Percentiles rank a stretch among this genome's conserved stretches.
Evolutionary conservation across 2,888 invertebrate species (phyloP).

Genomic region (Erebia aethiops): DNA sequence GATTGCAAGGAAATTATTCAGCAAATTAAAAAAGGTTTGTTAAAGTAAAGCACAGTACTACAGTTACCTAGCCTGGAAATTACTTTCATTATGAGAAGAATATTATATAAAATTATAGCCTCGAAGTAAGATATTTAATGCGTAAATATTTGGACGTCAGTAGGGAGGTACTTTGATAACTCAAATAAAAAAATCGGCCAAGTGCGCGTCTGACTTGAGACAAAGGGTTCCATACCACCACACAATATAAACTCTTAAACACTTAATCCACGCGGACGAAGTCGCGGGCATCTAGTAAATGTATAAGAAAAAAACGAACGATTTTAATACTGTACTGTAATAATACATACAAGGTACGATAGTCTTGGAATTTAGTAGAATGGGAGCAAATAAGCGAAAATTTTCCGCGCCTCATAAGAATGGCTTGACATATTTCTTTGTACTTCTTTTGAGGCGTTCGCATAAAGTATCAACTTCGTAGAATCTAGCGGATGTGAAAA

Average conservation of each 20-base stretch:
- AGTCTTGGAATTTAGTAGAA: conserved; percentile 12
- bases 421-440: conserved; percentile 23
- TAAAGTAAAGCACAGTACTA: neutral
- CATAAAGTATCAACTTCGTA: conserved; percentile 1
- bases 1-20: neutral
- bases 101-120: no score
- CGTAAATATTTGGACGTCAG: no score
- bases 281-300: no score
- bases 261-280: no score
- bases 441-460: conserved; percentile 18
- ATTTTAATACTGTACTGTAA: neutral
- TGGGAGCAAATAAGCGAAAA: conserved; percentile 13
- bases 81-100: neutral
- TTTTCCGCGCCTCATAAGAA: conserved; percentile 13
- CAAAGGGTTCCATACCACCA: no score
- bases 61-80: neutral
- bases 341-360: neutral
- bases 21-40: neutral
- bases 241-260: no score
- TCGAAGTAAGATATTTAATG: no score
- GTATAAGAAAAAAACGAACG: neutral
- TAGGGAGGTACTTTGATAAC: no score
- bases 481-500: neutral
- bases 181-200: no score
- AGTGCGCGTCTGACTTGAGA: no score